Percentiles rank a stretch among this genome's conserved stretches.
Evolutionary conservation across 2,113 vertebrate species (phyloP).

Genomic region (Brachirus orientalis): DNA sequence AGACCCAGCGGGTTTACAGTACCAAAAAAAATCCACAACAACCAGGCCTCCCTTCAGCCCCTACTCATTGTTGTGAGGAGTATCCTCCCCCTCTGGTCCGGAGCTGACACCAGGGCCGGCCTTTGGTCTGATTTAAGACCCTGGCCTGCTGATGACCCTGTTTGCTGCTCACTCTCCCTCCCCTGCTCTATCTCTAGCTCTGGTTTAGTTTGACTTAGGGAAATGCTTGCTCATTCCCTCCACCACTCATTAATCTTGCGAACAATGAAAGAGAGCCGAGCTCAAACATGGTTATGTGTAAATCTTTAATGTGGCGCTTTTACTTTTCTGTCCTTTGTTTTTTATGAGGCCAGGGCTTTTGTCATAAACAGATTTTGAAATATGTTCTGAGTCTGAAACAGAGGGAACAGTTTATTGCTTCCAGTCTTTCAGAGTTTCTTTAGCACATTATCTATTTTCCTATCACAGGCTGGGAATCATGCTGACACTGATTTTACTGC

Average conservation of each 20-base stretch:
- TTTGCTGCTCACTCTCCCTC: constrained; percentile 40
- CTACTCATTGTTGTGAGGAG: constrained; percentile 61
- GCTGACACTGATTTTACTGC: constrained; percentile 57
- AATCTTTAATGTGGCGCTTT: constrained; percentile 68
- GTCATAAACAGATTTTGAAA: constrained; percentile 55
- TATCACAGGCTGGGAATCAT: constrained; percentile 47
- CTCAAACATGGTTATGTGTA: constrained; percentile 47
- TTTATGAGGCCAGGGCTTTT: constrained; percentile 47
- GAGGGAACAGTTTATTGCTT: constrained; percentile 48
- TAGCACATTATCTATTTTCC: constrained; percentile 58
- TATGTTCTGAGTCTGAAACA: constrained; percentile 29
- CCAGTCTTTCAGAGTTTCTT: constrained; percentile 44
- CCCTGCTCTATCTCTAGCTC: constrained; percentile 53
- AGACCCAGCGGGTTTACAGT: constrained; percentile 63
- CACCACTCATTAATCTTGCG: constrained; percentile 64
- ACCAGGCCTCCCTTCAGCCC: constrained; percentile 55
- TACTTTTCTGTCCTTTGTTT: constrained; percentile 61
- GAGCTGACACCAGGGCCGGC: constrained; percentile 65
- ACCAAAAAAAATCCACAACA: constrained; percentile 52
- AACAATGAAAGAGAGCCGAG: constrained; percentile 67
- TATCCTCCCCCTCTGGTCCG: constrained; percentile 61
- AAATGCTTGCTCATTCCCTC: constrained; percentile 69
- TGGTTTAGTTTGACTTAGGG: constrained; percentile 62
- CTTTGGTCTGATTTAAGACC: constrained; percentile 80
- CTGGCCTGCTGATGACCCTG: constrained; percentile 75